phyloP scores from a whole-genome alignment of 2,888 invertebrate genomes.

The Pseudoips prasinana region DNA sequence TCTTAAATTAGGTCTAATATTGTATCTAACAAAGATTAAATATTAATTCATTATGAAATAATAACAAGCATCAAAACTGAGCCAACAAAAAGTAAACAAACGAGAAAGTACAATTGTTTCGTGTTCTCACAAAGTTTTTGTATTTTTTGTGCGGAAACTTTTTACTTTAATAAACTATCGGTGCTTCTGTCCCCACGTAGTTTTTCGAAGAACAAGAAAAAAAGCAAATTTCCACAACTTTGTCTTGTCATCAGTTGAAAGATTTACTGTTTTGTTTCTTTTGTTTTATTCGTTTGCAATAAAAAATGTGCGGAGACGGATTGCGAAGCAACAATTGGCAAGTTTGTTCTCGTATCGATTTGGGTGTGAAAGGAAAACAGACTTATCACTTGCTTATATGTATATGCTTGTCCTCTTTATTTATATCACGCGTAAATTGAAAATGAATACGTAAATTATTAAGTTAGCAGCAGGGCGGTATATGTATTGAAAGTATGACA shows the following conservation, averaged over 20 bases:
- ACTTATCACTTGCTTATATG: conserved; percentile 1
- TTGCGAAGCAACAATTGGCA: conserved; percentile 16
- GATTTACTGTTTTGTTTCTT: conserved; percentile 27
- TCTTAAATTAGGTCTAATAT: no score
- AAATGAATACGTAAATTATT: background rate
- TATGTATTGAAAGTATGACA: no score
- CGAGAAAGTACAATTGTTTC: conserved; percentile 20
- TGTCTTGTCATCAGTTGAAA: conserved; percentile 29
- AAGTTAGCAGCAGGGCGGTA: no score
- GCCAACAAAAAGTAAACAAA: no score
- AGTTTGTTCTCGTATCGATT: conserved; percentile 12
- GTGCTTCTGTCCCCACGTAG: conserved; percentile 17
- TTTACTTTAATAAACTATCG: conserved; percentile 37
- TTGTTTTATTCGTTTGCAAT: conserved; percentile 28
- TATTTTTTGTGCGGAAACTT: conserved; percentile 26
- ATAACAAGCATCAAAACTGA: no score
- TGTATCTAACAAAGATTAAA: no score
- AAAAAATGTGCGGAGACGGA: conserved; percentile 15
- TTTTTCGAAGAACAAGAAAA: conserved; percentile 23
- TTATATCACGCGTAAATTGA: background rate
- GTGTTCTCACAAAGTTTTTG: conserved; percentile 10
- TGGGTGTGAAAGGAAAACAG: background rate
- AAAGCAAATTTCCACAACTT: conserved; percentile 28
- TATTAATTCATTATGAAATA: no score
- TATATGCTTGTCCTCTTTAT: background rate